Conservation (phyloP, 1,140 invertebrate genomes). For the Hypsibius dujardini region DNA sequence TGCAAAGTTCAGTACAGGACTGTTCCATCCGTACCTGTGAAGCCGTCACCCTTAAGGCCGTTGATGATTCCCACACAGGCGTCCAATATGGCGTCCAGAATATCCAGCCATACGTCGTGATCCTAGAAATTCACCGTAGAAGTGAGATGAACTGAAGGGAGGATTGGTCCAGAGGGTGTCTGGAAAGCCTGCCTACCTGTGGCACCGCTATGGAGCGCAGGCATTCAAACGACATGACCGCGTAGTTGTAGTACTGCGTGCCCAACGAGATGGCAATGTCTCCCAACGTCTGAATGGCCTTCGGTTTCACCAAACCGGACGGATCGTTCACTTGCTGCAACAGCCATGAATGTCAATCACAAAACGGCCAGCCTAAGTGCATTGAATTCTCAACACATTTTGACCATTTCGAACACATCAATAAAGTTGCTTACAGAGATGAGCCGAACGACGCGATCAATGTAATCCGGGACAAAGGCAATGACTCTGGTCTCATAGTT, state of each 20-base stretch:
- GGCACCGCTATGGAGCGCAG: conserved; percentile 15
- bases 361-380: too few relatives aligned
- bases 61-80: conserved; percentile 93
- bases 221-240: conserved; percentile 69
- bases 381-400: too few relatives aligned
- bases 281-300: conserved; percentile 7
- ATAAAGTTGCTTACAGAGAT: not conserved
- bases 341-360: not conserved
- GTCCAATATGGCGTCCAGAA: conserved; percentile 40
- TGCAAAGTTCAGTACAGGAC: not conserved
- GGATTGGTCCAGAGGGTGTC: conserved; percentile 2
- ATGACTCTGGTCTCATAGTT: not conserved
- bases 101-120: conserved; percentile 8
- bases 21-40: conserved; percentile 32
- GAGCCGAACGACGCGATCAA: not conserved
- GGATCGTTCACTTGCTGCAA: conserved; percentile 16
- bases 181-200: not conserved
- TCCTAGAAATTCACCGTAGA: not conserved
- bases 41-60: conserved; percentile 64
- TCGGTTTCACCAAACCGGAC: conserved; percentile 6
- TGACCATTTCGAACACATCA: too few relatives aligned
- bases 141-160: not conserved
- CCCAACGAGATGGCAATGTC: conserved; percentile 15
- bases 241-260: conserved; percentile 37
- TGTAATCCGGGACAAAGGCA: conserved; percentile 1